Evolutionary conservation across 1,140 invertebrate genomes (phyloP), one percentile per base, ranked within the genome.

Genomic region (Alviniconcha marisindica): DNA sequence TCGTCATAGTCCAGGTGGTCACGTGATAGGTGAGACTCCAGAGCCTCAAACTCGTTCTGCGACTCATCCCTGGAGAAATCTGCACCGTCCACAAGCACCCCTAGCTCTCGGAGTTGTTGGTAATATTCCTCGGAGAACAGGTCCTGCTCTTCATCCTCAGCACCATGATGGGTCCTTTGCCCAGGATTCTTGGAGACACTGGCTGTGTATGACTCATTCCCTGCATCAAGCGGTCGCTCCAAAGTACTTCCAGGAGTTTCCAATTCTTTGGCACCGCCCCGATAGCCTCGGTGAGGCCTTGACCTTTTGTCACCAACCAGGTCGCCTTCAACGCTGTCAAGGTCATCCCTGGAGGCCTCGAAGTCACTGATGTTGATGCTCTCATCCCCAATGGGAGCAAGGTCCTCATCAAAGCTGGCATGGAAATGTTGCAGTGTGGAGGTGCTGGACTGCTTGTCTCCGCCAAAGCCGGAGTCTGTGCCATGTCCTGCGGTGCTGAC

Each of bases 301-400:
- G 78, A 80, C 56, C 60, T 80, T n/a, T 28, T 44, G 38, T 44
- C 42, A 44, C 44, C 51, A 12, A 36, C 42, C 28, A 36, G 63
- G n/a, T 21, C 33, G 14, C 87, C 86, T 51, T 90, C 90, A 86
- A 91, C 88, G 79, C 89, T 90, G 7, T 77, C 73, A 21, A 91
- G 69, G 66, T 91, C 90, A 82, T 91, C 91, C 74, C 89, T 89
- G 21, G 90, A 91, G 1, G 91, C 91, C 79, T 91, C 91, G 79
- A 91, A 83, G 77, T 91, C 91, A 86, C 89, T 89, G 76, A 91
- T 91, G 82, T 91, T 91, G 66, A 88, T 82, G 80, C 87, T 88
- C 76, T 87, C 83, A 60, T 85, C 86, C 10, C 80, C 82, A 28
- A 83, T 66, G 28, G 76, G 71, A 31, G 66, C 33, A 10, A 82